Evolutionary conservation across 2,888 invertebrate species (phyloP).

Genomic region (Steinernema carpocapsae): DNA sequence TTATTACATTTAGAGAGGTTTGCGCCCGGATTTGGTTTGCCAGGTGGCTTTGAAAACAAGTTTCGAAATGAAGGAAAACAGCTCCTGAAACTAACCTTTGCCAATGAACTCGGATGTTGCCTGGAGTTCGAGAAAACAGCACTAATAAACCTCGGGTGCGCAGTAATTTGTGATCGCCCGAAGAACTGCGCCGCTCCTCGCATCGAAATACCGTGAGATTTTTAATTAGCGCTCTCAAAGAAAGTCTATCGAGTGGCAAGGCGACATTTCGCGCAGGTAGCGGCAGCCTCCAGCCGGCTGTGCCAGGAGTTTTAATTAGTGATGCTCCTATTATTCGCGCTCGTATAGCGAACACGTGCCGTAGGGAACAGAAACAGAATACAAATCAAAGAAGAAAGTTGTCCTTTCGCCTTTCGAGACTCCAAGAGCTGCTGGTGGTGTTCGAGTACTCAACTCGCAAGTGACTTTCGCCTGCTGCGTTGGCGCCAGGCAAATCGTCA

Average conservation of each 20-base stretch:
- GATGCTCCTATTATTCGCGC: slow-evolving; percentile 19
- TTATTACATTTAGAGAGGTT: neutral
- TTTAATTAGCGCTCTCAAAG: slow-evolving; percentile 31
- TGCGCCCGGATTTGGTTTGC: too few relatives aligned
- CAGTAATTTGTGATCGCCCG: neutral
- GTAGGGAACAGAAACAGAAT: neutral
- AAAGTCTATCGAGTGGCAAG: slow-evolving; percentile 9
- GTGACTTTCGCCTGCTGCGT: neutral
- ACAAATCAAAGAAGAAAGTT: neutral
- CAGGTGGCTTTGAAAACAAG: too few relatives aligned
- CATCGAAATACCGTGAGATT: slow-evolving; percentile 30
- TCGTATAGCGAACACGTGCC: slow-evolving; percentile 16
- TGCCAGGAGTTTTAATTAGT: slow-evolving; percentile 11
- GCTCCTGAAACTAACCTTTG: neutral
- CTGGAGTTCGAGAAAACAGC: slow-evolving; percentile 8
- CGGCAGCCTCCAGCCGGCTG: slow-evolving; percentile 8
- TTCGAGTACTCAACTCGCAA: neutral
- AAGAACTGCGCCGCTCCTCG: slow-evolving; percentile 27
- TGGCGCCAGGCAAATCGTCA: slow-evolving; percentile 8
- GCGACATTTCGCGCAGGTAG: slow-evolving; percentile 32
- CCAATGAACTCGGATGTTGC: neutral
- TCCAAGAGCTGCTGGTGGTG: neutral
- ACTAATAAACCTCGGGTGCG: slow-evolving; percentile 7
- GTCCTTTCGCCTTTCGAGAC: neutral
- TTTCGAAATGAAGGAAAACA: neutral